phyloP scores from a whole-genome alignment of 1,140 invertebrate genomes.

The Ceratosolen fusciceps region DNA sequence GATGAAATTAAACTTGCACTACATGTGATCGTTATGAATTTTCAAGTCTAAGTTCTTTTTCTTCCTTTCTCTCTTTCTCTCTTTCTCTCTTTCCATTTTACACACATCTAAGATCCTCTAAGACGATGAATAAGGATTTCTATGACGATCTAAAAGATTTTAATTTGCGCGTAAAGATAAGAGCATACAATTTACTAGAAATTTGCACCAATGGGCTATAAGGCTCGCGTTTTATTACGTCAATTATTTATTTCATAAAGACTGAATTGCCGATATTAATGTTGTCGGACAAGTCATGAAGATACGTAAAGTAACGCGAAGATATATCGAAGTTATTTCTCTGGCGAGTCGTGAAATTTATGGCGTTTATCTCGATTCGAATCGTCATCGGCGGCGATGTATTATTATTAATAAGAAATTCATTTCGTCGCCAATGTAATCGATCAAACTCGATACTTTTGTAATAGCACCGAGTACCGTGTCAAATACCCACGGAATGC shows the following conservation, averaged over 20 bases:
- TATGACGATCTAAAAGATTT: too few species aligned
- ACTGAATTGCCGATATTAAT: background rate
- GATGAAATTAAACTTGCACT: too few species aligned
- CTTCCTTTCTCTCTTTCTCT: too few species aligned
- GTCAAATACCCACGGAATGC: background rate
- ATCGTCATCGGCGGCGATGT: background rate
- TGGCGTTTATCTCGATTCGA: background rate
- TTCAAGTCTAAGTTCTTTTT: too few species aligned
- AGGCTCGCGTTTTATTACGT: background rate
- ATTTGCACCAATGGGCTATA: too few species aligned
- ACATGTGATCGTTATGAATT: too few species aligned
- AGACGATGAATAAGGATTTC: too few species aligned
- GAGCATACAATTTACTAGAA: too few species aligned
- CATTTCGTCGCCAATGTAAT: background rate
- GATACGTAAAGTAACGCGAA: too few species aligned
- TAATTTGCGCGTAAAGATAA: too few species aligned
- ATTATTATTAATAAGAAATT: background rate
- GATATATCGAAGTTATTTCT: background rate
- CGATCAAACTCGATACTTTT: background rate
- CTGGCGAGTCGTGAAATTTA: background rate
- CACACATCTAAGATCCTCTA: too few species aligned
- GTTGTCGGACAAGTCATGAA: background rate
- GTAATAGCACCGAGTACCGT: background rate
- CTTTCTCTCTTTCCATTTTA: too few species aligned
- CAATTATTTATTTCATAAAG: background rate